These are phyloP conservation scores for Neolamprologus kungweensis DNA, from an alignment of 2,113 vertebrate species.

Conservation along the genomic window DNA sequence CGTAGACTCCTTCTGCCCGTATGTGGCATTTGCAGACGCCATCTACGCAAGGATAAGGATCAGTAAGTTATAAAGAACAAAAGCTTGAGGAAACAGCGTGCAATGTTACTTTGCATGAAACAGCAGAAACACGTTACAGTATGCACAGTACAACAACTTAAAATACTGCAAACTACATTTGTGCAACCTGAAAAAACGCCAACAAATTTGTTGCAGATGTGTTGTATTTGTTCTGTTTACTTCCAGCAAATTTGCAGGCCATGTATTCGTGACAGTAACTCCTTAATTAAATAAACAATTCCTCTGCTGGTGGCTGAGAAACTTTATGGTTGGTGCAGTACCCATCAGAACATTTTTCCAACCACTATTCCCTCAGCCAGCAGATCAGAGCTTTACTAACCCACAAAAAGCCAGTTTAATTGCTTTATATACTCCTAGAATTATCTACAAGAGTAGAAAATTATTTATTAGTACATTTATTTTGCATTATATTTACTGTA, in stretches of 20 bases:
- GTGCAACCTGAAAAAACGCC: background rate
- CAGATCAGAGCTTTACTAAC: background rate
- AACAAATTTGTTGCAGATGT: background rate
- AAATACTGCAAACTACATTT: background rate
- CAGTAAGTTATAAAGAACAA: background rate
- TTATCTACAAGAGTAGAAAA: background rate
- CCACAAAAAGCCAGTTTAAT: background rate
- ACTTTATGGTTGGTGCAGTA: background rate
- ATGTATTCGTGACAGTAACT: background rate
- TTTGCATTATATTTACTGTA: background rate
- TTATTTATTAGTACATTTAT: background rate
- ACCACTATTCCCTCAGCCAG: background rate
- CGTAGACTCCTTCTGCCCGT: conserved; percentile 80
- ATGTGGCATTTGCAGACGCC: conserved; percentile 90
- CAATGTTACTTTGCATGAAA: background rate
- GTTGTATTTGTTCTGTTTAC: background rate
- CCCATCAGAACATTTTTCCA: background rate
- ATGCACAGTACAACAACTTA: background rate
- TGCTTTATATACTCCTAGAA: background rate
- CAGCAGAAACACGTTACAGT: background rate
- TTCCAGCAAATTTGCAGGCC: background rate
- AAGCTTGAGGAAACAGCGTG: background rate
- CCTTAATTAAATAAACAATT: background rate
- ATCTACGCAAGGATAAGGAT: conserved; percentile 69
- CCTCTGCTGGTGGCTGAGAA: background rate